Evolutionary conservation across 2,888 invertebrate genomes (phyloP), one percentile per base, ranked within the genome.

Genomic region (Melanargia galathea): DNA sequence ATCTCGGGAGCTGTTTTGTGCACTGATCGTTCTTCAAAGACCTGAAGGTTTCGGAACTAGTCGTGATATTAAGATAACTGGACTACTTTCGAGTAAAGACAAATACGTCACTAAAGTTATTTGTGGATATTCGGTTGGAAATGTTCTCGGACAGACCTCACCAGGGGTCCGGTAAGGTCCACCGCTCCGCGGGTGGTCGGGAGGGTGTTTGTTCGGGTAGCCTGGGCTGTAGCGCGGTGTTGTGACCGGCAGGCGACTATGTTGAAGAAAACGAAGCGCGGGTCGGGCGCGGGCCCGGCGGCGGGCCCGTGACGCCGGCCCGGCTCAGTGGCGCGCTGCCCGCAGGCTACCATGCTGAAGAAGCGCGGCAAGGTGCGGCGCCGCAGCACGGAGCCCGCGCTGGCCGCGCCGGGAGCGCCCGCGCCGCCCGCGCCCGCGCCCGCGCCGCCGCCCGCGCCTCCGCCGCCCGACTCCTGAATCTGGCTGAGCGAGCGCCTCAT

Each of bases 261-360:
- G 99, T 94, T 99, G 95, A 99, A 99, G 96, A 99, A 99, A 96
- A 96, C 96, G 93, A 99, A 99, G 95, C 98, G 98, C 94, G 98
- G 97, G 93, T 95, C 98, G 88, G 77, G 81, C 80, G 80, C 81
- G 78, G 96, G 92, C 95, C 95, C 92, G 80, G 93, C 94, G 92
- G 93, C 93, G 92, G 81, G 81, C 80, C 83, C 83, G 81, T 81
- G 82, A 80, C 69, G 72, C 70, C 71, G 73, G 74, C 72, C 73
- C 75, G 73, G 70, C 73, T 73, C 73, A 73, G 71, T 70, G 72
- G 78, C 75, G 79, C 76, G 90, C 90, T 85, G 86, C 90, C 92
- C 92, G 92, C 93, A 99, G 99, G 99, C 99, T 89, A 99, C 99
- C 92, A 99, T 99, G 99, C 94, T 99, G 93, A 99, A 99, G 95